Percentiles rank a stretch among this genome's conserved stretches.
Evolutionary conservation across 1,140 invertebrate species (phyloP).

Genomic region (Lepidurus couesii): DNA sequence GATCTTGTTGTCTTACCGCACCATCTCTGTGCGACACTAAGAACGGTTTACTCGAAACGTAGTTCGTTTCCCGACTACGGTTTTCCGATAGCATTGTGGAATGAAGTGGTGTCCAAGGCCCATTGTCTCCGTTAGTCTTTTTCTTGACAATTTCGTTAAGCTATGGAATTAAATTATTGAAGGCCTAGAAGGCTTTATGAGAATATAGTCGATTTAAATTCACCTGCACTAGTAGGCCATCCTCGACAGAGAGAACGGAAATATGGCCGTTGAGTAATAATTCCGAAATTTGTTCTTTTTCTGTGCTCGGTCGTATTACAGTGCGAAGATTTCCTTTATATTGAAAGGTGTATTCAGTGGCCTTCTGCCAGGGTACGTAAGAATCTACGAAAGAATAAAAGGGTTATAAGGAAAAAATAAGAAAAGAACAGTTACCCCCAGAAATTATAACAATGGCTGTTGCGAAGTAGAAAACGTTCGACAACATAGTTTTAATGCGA

Average conservation of each 20-base stretch:
- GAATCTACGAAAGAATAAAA: not conserved
- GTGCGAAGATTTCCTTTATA: not conserved
- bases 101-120: constrained; percentile 6
- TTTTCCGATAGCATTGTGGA: not conserved
- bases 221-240: not conserved
- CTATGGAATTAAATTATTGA: not conserved
- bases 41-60: not conserved
- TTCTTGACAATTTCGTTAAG: not conserved
- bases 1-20: not conserved
- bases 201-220: not conserved
- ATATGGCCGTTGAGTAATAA: not conserved
- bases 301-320: not conserved
- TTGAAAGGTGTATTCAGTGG: not conserved
- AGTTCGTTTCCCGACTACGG: not conserved
- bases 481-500: not conserved
- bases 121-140: not conserved
- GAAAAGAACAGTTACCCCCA: not conserved
- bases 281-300: not conserved
- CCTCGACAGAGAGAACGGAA: not conserved
- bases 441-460: not conserved
- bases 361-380: not conserved
- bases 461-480: not conserved
- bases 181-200: not conserved
- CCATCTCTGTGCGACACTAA: not conserved
- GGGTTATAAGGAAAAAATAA: not conserved